Conservation (phyloP, 2,797 vertebrate species). For the Monodelphis domestica region DNA sequence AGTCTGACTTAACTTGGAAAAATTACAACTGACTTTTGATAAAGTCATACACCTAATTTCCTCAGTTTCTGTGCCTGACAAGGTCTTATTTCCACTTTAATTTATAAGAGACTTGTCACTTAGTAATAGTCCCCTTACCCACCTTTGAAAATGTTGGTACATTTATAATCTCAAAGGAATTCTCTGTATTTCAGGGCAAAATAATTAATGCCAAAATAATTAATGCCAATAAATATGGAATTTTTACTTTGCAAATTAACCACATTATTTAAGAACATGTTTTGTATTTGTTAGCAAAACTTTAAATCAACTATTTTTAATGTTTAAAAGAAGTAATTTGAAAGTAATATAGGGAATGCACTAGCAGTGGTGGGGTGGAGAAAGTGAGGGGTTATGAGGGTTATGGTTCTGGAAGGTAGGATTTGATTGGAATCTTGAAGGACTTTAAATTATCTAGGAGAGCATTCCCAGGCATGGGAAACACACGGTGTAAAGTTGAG, state of each 20-base stretch:
- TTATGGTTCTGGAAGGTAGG: background rate
- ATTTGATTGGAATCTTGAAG: background rate
- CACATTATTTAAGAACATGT: constrained; percentile 64
- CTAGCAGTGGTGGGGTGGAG: background rate
- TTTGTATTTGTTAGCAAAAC: constrained; percentile 45
- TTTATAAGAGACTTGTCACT: constrained; percentile 7
- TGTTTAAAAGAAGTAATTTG: too few species aligned
- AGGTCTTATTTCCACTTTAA: background rate
- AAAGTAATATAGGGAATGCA: background rate
- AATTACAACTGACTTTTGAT: constrained; percentile 28
- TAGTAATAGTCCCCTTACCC: background rate
- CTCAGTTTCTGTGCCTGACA: background rate
- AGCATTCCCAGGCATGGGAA: background rate
- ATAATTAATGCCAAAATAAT: too few species aligned
- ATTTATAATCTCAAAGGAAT: constrained; percentile 30
- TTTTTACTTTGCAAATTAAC: constrained; percentile 25
- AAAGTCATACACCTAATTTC: background rate
- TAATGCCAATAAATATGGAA: constrained; percentile 30
- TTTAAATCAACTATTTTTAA: constrained; percentile 73
- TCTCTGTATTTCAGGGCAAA: constrained; percentile 46
- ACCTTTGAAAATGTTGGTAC: constrained; percentile 30
- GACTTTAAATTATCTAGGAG: background rate
- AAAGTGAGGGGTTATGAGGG: background rate
- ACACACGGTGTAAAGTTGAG: background rate
- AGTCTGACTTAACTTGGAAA: constrained; percentile 23